These are phyloP conservation scores for Heliconius eleuchia DNA, from an alignment of 1,140 invertebrate genomes.

Conservation along the genomic window DNA sequence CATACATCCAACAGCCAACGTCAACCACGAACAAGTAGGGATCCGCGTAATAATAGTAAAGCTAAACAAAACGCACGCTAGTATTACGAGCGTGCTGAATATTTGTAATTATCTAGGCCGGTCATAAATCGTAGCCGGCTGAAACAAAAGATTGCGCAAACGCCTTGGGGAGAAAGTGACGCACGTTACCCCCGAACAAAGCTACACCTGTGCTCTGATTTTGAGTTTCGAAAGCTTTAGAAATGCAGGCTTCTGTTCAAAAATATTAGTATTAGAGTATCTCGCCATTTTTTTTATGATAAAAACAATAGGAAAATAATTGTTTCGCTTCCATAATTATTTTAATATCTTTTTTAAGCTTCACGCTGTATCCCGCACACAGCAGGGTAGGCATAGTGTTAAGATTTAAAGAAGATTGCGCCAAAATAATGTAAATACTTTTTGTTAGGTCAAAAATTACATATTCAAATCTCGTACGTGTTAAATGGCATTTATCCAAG, in stretches of 20 bases:
- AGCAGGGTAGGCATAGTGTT: no score
- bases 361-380: no score
- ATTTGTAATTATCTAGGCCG: constrained; percentile 31
- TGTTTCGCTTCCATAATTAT: background rate
- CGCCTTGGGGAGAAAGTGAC: constrained; percentile 32
- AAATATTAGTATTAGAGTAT: background rate
- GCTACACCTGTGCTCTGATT: constrained; percentile 29
- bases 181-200: constrained; percentile 26
- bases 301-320: background rate
- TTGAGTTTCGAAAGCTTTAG: constrained; percentile 29
- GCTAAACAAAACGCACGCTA: constrained; percentile 23
- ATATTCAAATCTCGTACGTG: background rate
- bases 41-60: constrained; percentile 32
- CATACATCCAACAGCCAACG: background rate
- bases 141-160: constrained; percentile 34
- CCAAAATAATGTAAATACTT: background rate
- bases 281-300: background rate
- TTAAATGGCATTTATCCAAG: background rate
- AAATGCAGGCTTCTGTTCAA: constrained; percentile 16
- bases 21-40: constrained; percentile 25
- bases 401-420: no score
- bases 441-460: background rate
- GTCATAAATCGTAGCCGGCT: constrained; percentile 28
- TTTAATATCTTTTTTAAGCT: no score
- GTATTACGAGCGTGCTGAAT: constrained; percentile 31